Base-by-base conservation (phyloP, 2,888 invertebrate species). In the Drosophila picticornis region DNA sequence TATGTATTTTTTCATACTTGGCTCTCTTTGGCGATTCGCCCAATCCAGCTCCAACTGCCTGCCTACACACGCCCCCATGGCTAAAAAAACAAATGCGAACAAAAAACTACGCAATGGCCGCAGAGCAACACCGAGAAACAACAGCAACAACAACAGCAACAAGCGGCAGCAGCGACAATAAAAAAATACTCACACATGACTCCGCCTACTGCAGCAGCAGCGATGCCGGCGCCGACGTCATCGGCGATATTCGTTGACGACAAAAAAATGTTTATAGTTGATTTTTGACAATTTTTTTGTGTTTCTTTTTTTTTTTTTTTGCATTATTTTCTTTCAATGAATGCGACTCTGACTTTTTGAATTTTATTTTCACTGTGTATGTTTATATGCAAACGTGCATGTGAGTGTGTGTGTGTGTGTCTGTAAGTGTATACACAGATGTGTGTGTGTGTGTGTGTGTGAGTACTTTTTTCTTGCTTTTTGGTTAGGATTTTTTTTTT, bases 11-110 rank as follows among this genome's bases (percentile, higher is more conserved):
- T 62, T 31, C 60, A 36, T 29, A 50, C 61, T 58, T 48, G 51
- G 25, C 57, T 61, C 40, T 57, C 32, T 38, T 34, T 34, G 53
- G 38, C 72, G 59, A 48, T 60, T 78, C 71, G 75, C 78, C 79
- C 78, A 78, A 78, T 78, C 78, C 79, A 76, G 69, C 66, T 43
- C 68, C 75, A 72, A 76, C 72, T 71, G 72, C 71, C 81, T 72
- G 83, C 88, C 88, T 84, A 87, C 84, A 87, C 88, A 84, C 88
- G 81, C 84, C 79, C 84, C 88, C 88, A 76, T 83, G 71, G 88
- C 88, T 84, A 85, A 84, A 88, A 87, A 88, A 83, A 81, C 86
- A 86, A 84, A 79, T 81, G 70, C 62, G 71, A 69, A 74, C 81
- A 84, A 83, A 82, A 84, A 84, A 85, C 85, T 85, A 85, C 88